These are phyloP conservation scores for Metridium senile DNA, from an alignment of 92 coral and sea anemone species.

Conservation along the genomic window DNA sequence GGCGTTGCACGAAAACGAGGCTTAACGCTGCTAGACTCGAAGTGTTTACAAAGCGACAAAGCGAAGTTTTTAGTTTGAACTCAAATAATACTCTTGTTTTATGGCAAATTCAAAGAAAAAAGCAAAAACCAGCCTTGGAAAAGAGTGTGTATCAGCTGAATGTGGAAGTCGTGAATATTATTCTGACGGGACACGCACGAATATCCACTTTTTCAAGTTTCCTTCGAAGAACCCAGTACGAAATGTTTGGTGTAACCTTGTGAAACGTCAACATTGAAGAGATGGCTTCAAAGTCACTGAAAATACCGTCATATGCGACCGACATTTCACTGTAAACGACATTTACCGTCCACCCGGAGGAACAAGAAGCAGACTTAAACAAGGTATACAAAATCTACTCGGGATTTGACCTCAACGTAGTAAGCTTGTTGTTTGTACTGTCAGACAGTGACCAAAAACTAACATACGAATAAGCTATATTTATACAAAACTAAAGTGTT, in stretches of 20 bases:
- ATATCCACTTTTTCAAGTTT: conserved; percentile 47
- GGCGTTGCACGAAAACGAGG: not conserved
- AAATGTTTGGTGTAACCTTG: conserved; percentile 59
- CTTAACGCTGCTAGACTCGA: not conserved
- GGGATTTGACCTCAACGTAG: not conserved
- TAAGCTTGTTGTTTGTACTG: not conserved
- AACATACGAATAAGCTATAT: no score
- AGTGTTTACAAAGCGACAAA: not conserved
- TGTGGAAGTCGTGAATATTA: conserved; percentile 41
- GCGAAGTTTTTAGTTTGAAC: not conserved
- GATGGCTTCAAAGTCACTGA: conserved; percentile 53
- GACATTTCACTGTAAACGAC: conserved; percentile 48
- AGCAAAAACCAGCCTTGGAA: conserved; percentile 18
- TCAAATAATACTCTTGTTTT: not conserved
- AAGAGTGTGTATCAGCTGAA: conserved; percentile 47
- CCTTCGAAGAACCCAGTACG: conserved; percentile 41
- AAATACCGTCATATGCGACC: conserved; percentile 45
- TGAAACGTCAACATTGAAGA: conserved; percentile 50
- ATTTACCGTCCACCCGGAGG: conserved; percentile 24
- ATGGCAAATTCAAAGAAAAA: not conserved
- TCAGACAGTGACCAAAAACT: no score
- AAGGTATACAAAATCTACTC: not conserved
- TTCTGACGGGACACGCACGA: conserved; percentile 41
- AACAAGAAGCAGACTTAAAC: not conserved
- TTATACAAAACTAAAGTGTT: not conserved